These are phyloP conservation scores for Spodoptera littoralis DNA, from an alignment of 2,888 invertebrate species.

Conservation along the genomic window DNA sequence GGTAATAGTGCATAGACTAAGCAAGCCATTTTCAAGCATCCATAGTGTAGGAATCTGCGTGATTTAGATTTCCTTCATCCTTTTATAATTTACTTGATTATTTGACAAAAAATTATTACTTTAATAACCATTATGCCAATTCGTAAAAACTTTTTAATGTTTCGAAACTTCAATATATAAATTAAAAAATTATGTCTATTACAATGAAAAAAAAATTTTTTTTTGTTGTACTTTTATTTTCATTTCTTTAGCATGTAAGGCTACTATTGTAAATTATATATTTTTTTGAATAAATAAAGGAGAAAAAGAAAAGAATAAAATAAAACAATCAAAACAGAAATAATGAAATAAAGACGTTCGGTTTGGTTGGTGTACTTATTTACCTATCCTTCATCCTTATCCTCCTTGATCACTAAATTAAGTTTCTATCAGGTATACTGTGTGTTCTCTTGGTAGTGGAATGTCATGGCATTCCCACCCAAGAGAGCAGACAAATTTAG, in stretches of 20 bases:
- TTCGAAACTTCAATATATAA: slow-evolving; percentile 11
- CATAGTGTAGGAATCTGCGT: slow-evolving; percentile 56
- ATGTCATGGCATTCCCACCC: slow-evolving; percentile 22
- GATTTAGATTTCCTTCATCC: slow-evolving; percentile 69
- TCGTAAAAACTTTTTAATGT: slow-evolving; percentile 38
- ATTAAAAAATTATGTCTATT: background rate
- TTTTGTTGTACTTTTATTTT: slow-evolving; percentile 23
- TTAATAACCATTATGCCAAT: slow-evolving; percentile 82
- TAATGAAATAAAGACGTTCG: slow-evolving; percentile 64
- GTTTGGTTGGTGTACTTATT: slow-evolving; percentile 70
- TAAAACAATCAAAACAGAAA: background rate
- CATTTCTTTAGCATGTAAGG: slow-evolving; percentile 46
- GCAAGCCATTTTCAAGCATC: slow-evolving; percentile 44
- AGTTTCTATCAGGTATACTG: slow-evolving; percentile 4
- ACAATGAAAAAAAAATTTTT: background rate
- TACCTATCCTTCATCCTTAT: slow-evolving; percentile 64
- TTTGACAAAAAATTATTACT: slow-evolving; percentile 48
- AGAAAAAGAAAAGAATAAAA: slow-evolving; percentile 17
- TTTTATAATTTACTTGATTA: slow-evolving; percentile 4
- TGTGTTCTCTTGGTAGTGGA: slow-evolving; percentile 49
- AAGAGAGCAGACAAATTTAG: slow-evolving; percentile 47
- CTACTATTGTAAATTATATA: slow-evolving; percentile 47
- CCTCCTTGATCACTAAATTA: slow-evolving; percentile 39
- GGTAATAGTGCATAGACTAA: background rate
- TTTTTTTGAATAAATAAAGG: slow-evolving; percentile 42